Evolutionary conservation across 1,140 invertebrate genomes (phyloP), one percentile per base, ranked within the genome.

Genomic region (Lamellibrachia luymesi): DNA sequence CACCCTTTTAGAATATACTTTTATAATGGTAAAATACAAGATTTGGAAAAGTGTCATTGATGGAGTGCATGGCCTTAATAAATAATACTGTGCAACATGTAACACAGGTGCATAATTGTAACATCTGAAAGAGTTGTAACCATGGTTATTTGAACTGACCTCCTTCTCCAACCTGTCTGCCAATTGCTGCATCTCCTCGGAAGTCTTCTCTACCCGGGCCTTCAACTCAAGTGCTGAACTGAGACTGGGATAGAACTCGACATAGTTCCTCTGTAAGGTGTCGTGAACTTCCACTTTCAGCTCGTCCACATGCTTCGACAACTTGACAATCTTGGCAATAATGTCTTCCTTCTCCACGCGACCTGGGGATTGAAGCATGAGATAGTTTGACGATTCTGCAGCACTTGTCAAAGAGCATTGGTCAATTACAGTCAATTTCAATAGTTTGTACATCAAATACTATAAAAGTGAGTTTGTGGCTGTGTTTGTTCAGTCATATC

Each of bases 261-360:
- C 93, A 94, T 96, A 95, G 64, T 95, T 94, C 91, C 94, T 95
- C 49, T 94, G 92, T 0, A 95, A 94, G 10, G 94, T 92, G n/a
- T 95, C 94, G 89, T 95, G 94, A 22, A 96, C 95, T 91, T 96
- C 95, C 13, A 95, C n/a, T 94, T 96, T 96, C 50, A 96, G 93
- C 25, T 95, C 94, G 49, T 95, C 94, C 90, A 96, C 95, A 50
- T 95, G 94, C 91, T 95, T 95, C 17, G 94, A 94, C 50, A 96
- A 93, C n/a, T 95, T 92, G n/a, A 94, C 94, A 2, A 96, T 91
- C 92, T 96, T 96, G 8, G 94, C 92, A 38, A 93, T 93, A 8
- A 96, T 94, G 92, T 96, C 95, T 92, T 96, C 95, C 90, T 95
- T 95, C 92, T 95, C 95, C n/a, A 95, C 90, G n/a, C 95, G 94